Conservation (phyloP, 2,113 vertebrate species). For the Chrysemys picta region DNA sequence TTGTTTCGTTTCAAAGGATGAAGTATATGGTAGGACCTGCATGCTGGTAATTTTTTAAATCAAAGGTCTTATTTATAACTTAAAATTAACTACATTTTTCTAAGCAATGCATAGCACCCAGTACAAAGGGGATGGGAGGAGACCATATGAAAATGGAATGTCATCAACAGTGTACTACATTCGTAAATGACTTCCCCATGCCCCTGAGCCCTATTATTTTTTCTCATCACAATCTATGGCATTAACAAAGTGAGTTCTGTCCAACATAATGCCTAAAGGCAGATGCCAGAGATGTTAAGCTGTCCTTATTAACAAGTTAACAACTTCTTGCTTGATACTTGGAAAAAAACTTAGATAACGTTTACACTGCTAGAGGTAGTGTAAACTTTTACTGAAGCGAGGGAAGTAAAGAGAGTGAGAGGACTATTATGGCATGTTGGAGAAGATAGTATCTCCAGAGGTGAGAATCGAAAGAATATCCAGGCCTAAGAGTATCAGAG, state of each 20-base stretch:
- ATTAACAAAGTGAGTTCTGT: background rate
- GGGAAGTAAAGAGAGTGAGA: background rate
- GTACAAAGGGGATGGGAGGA: background rate
- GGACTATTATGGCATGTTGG: background rate
- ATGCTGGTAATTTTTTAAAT: conserved; percentile 44
- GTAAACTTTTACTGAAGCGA: background rate
- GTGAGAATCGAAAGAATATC: background rate
- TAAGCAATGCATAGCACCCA: background rate
- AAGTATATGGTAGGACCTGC: background rate
- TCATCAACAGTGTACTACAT: background rate
- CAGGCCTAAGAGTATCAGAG: background rate
- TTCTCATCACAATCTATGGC: background rate
- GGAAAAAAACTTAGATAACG: background rate
- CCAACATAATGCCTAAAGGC: background rate
- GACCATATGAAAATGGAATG: conserved; percentile 37
- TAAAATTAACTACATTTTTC: conserved; percentile 23
- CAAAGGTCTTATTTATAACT: conserved; percentile 30
- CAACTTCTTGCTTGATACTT: background rate
- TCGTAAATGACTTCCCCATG: background rate
- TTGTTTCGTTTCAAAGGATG: conserved; percentile 56
- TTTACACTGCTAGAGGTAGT: background rate
- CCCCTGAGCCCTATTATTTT: background rate
- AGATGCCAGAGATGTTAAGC: background rate
- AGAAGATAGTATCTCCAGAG: background rate
- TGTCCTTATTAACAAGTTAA: background rate